Evolutionary conservation across 2,797 vertebrate species (phyloP).

Genomic region (Melanotaenia nigrans): DNA sequence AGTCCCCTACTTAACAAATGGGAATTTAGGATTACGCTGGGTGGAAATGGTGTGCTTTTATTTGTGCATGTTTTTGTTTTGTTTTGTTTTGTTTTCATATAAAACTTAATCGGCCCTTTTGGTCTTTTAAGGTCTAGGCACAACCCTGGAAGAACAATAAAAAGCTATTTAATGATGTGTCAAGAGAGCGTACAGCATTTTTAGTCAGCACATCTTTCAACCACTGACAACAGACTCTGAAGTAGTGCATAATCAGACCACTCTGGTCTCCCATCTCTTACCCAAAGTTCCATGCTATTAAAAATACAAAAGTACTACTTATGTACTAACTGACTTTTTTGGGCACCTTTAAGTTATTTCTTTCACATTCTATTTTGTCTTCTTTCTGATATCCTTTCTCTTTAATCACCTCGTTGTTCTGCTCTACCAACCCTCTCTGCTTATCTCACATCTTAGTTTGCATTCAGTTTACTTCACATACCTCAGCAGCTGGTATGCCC

Average conservation of each 20-base stretch:
- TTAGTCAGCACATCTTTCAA: slow-evolving; percentile 8
- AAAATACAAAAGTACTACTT: slow-evolving; percentile 32
- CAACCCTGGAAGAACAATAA: background rate
- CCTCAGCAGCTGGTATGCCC: slow-evolving; percentile 94
- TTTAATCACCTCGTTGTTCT: slow-evolving; percentile 14
- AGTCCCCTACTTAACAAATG: background rate
- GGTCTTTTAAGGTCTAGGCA: background rate
- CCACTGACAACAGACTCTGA: slow-evolving; percentile 24
- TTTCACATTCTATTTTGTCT: slow-evolving; percentile 37
- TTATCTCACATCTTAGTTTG: slow-evolving; percentile 22
- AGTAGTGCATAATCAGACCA: slow-evolving; percentile 15
- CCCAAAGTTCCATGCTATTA: slow-evolving; percentile 36
- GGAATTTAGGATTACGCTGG: background rate
- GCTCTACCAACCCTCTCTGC: slow-evolving; percentile 6
- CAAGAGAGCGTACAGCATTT: slow-evolving; percentile 9
- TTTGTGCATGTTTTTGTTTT: background rate
- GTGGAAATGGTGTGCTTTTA: background rate
- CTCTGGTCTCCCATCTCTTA: slow-evolving; percentile 44
- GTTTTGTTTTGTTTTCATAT: background rate
- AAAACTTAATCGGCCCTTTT: background rate
- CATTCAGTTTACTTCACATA: slow-evolving; percentile 57
- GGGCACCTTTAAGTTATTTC: slow-evolving; percentile 23
- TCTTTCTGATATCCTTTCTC: slow-evolving; percentile 6
- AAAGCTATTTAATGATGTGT: background rate
- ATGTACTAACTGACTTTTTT: slow-evolving; percentile 33